Base-by-base conservation (phyloP, 2,113 vertebrate species). In the Megaceryle torquata region DNA sequence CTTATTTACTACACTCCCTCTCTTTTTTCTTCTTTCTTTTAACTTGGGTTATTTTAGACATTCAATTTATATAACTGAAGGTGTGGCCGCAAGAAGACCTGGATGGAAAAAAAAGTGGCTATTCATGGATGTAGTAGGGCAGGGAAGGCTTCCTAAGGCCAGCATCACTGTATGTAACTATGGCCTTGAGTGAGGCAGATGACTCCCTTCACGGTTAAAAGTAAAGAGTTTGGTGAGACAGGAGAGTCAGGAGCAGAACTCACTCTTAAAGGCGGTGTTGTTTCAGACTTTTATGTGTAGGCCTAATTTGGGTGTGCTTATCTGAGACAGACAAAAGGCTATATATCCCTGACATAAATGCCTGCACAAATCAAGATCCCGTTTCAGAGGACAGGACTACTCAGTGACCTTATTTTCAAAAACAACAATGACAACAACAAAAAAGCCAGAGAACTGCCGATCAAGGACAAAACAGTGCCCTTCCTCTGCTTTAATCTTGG, bases 1-100 rank as follows among this genome's bases (percentile, higher is more conserved):
- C 28, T 70, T 70, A 19, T 46, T 75, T 74, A 21, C 44, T 50
- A 60, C 4, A 13, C 2, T 22, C 3, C 5, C 6, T 10, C 5
- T 21, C 2, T 5, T 4, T 2, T 3, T 15, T 41, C 2, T 4
- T 26, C 56, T 13, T 24, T 18, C 26, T 26, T 35, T 13, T 48
- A 60, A 22, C 15, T 69, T n/a, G 10, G 0, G n/a, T 76, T 48
- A 21, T 53, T 92, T 92, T 86, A 80, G 22, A 35, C 7, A 74
- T 69, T 10, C 4, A 35, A 2, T n/a, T 86, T 86, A 5, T 43
- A 19, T n/a, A 75, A 12, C 10, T 17, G 50, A 65, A 15, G 8
- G 9, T 31, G 21, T 22, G 29, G 29, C n/a, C 43, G n/a, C 24
- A 76, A 54, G 24, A 57, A 72, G 13, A 59, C 1, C 1, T 5